Percentiles rank a stretch among this genome's conserved stretches.
Evolutionary conservation across 2,113 vertebrate genomes (phyloP).

Genomic region (Sinocyclocheilus anshuiensis): DNA sequence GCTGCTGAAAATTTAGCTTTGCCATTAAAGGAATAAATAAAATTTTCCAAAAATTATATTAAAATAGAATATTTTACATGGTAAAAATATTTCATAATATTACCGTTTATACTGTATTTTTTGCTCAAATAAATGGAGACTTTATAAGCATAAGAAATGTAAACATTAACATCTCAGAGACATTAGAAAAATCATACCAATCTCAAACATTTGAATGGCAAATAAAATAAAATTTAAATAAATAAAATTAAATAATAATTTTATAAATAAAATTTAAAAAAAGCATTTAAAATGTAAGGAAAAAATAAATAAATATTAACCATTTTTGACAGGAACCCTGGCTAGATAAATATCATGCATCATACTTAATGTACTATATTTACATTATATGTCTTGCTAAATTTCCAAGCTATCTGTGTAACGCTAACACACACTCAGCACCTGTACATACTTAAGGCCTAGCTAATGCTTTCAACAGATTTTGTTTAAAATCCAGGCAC

Average conservation of each 20-base stretch:
- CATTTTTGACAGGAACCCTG: background rate
- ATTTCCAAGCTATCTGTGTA: background rate
- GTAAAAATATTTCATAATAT: background rate
- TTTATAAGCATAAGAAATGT: background rate
- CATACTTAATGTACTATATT: background rate
- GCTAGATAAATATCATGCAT: background rate
- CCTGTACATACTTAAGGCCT: background rate
- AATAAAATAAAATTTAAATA: no score
- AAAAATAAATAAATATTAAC: background rate
- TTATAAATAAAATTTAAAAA: no score
- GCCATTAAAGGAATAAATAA: background rate
- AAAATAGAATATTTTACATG: background rate
- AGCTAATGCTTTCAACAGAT: slow-evolving; percentile 4
- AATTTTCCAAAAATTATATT: background rate
- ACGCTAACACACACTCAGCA: background rate
- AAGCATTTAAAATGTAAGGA: background rate
- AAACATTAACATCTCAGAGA: no score
- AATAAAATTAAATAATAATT: no score
- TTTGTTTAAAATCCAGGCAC: background rate
- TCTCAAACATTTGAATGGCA: no score
- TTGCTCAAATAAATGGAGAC: background rate
- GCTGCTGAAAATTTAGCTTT: background rate
- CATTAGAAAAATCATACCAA: no score
- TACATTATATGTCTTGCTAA: background rate
- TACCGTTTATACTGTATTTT: background rate